Base-by-base conservation (phyloP, 2,113 vertebrate species). In the Phalacrocorax pelagicus region DNA sequence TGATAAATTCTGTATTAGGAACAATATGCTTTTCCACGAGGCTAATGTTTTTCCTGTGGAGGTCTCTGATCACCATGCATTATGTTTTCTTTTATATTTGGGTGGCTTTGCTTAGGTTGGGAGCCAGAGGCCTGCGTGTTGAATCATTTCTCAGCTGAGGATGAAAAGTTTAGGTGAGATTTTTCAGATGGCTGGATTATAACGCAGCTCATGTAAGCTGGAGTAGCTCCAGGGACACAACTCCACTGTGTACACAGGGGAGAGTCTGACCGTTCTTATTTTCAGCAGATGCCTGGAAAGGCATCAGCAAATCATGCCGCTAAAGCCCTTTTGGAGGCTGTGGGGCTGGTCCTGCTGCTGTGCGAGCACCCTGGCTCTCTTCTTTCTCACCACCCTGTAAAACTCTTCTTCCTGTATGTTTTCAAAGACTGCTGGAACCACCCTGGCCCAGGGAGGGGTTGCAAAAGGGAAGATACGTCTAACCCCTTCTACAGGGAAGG, bases 1-100 rank as follows among this genome's bases (percentile, higher is more conserved):
- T 94, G 96, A 97, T 90, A 91, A 93, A 96, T 97, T 95, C 90
- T 95, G 92, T 94, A 94, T 94, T 95, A 93, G 93, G 92, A 93
- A 15, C 80, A 92, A 49, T 96, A 63, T 71, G 66, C 90, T 86
- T 93, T 94, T 95, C 88, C 86, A 84, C 0, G 1, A 94, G 74
- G 78, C 93, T 91, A n/a, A 93, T 89, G 93, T 84, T 96, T 92
- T 95, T 96, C 72, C 95, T 96, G 88, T 88, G 74, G 79, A 96
- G 71, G 65, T 88, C 94, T 92, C 88, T 73, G 88, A 92, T 96
- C 70, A 6, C 52, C 7, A 5, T 67, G 67, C 10, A 3, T 92
- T 92, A 54, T 2, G 1, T 86, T 96, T 93, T 86, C 26, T 66
- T 92, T 93, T 72, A 10, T 69, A 65, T 96, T 91, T 84, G 84